Percentiles rank a stretch among this genome's conserved stretches.
phyloP scores from a whole-genome alignment of 2,113 vertebrate genomes.

The Xiphophorus couchianus region DNA sequence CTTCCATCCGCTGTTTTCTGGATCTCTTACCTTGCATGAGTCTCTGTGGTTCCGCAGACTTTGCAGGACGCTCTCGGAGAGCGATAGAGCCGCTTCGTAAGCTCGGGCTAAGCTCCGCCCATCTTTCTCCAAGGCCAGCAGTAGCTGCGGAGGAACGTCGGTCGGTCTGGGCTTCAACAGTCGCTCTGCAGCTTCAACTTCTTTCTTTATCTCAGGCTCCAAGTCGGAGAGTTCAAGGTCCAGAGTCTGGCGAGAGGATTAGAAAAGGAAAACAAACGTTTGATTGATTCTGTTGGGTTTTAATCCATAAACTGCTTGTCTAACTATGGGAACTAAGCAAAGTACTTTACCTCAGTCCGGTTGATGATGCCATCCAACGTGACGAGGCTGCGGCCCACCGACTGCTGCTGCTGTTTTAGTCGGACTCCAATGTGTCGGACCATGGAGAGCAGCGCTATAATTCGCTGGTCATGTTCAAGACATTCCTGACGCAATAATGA shows the following conservation, averaged over 20 bases:
- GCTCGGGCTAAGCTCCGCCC: conserved; percentile 88
- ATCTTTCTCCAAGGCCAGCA: conserved; percentile 92
- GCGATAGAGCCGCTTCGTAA: conserved; percentile 79
- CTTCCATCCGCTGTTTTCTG: neutral
- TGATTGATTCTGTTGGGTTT: conserved; percentile 12
- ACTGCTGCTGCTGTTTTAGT: conserved; percentile 84
- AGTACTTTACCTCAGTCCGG: conserved; percentile 85
- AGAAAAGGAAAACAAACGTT: conserved; percentile 11
- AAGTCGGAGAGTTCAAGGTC: conserved; percentile 87
- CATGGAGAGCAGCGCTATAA: conserved; percentile 88
- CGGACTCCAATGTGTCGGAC: conserved; percentile 90
- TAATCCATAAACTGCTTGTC: conserved; percentile 31
- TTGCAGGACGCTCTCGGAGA: conserved; percentile 79
- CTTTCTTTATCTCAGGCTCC: conserved; percentile 81
- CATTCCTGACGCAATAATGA: conserved; percentile 85
- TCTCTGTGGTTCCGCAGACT: conserved; percentile 79
- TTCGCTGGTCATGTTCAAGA: conserved; percentile 88
- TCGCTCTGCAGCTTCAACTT: conserved; percentile 80
- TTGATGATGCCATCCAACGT: conserved; percentile 82
- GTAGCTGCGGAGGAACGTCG: conserved; percentile 89
- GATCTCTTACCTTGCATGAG: conserved; percentile 80
- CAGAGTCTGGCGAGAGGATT: conserved; percentile 79
- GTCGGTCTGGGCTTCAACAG: conserved; percentile 79
- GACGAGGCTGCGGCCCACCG: conserved; percentile 75
- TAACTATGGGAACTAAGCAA: neutral